These are phyloP conservation scores for Lysiphlebus fabarum DNA, from an alignment of 1,140 invertebrate genomes.

Conservation along the genomic window DNA sequence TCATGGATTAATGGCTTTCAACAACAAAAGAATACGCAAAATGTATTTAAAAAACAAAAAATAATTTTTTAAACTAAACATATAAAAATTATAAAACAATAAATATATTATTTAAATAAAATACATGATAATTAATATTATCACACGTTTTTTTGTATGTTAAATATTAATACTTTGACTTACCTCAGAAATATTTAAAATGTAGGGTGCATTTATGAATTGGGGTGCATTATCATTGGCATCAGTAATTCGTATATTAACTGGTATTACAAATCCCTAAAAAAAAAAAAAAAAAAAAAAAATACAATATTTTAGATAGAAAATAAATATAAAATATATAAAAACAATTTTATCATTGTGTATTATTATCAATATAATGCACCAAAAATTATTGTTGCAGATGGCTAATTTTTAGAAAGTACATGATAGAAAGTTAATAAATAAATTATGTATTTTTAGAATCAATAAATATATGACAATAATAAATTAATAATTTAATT, in stretches of 20 bases:
- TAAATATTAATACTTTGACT: conserved; percentile 19
- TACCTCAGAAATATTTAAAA: conserved; percentile 79
- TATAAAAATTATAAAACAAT: neutral
- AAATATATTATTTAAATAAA: conserved; percentile 10
- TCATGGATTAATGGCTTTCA: conserved; percentile 27
- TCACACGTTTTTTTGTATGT: conserved; percentile 12
- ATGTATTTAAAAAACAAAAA: conserved; percentile 13
- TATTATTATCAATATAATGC: conserved; percentile 7
- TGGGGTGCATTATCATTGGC: conserved; percentile 87
- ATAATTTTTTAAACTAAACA: conserved; percentile 15
- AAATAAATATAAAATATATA: neutral
- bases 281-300: conserved; percentile 27
- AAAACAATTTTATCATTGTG: neutral
- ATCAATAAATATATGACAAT: conserved; percentile 65
- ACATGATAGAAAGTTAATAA: neutral
- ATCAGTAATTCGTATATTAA: conserved; percentile 87
- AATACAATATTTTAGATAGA: too few species aligned
- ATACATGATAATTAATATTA: neutral
- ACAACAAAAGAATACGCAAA: conserved; percentile 21
- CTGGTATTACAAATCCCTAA: conserved; percentile 82
- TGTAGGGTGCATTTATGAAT: conserved; percentile 79
- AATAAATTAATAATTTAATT: conserved; percentile 40
- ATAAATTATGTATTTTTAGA: conserved; percentile 1
- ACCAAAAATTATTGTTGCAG: conserved; percentile 15
- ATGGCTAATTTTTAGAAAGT: conserved; percentile 16